Conservation (phyloP, 2,113 vertebrate species). For the Caretta caretta region DNA sequence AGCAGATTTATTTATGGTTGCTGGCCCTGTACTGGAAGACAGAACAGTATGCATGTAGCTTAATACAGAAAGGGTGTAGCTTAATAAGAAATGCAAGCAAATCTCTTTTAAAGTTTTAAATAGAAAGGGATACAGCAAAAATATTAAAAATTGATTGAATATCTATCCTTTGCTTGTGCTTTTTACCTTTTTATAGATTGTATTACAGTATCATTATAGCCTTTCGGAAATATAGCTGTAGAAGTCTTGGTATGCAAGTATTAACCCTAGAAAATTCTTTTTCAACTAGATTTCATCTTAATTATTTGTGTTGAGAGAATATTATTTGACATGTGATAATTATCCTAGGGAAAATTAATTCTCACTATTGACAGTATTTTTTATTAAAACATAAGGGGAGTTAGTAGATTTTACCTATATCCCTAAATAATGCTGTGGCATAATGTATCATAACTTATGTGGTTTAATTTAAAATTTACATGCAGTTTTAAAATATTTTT, state of each 20-base stretch:
- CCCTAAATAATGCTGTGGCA: neutral
- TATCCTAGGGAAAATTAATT: constrained; percentile 49
- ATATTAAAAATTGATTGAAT: neutral
- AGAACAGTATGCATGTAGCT: neutral
- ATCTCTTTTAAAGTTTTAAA: neutral
- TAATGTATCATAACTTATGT: no score
- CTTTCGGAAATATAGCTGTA: neutral
- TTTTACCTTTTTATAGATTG: neutral
- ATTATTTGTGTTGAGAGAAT: constrained; percentile 29
- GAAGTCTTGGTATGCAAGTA: neutral
- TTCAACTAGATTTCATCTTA: neutral
- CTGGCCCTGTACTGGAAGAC: neutral
- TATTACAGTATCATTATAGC: neutral
- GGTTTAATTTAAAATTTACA: no score
- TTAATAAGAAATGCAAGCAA: neutral
- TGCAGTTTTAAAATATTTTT: no score
- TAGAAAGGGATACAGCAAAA: neutral
- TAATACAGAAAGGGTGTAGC: neutral
- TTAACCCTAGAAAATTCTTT: neutral
- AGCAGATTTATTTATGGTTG: neutral
- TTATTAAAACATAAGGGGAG: constrained; percentile 3
- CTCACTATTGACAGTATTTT: neutral
- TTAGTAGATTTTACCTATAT: no score
- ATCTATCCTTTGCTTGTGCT: fast-evolving
- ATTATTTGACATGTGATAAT: constrained; percentile 40